Base-by-base conservation (phyloP, 2,797 vertebrate genomes). In the Eulemur rubriventer region DNA sequence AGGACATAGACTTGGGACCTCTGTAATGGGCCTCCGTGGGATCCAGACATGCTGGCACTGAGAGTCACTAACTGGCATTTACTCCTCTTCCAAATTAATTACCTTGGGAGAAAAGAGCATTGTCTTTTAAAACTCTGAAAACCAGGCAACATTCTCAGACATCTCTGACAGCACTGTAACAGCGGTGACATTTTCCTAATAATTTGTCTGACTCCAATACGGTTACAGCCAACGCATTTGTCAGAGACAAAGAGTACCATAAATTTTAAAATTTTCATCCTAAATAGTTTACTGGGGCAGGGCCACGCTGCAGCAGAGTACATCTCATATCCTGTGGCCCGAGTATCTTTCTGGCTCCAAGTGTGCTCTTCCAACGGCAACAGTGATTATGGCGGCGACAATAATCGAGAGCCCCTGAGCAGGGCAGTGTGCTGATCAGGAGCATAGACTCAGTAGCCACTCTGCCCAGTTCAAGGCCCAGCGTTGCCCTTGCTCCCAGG, bases 11-110 rank as follows among this genome's bases (percentile, higher is more conserved):
- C n/a, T 33, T 9, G 28, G 33, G 10, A 48, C 33, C 18, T 20
- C 4, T 6, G 1, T 30, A 33, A 24, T 4, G 9, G 46, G 57
- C 9, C 26, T 67, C 0, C 0, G 22, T 7, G 2, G 41, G 18
- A 52, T 33, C 43, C 38, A 35, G 28, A 41, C 3, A 3, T 2
- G 13, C 26, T 59, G 76, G 70, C 95, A 26, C 82, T 38, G 86
- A 95, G 50, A 85, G 89, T 76, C 95, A 86, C 91, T 88, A 82
- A 70, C 63, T 97, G 26, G 55, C 63, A 55, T n/a, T 95, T n/a
- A 46, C 0, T 57, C 4, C 0, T 92, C 90, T 1, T 76, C 20
- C 75, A 95, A 70, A 75, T 88, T 90, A 97, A 90, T 94, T 35
- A 65, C 5, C 33, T 96, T 83, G 63, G 80, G 89, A 80, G 65